phyloP scores from a whole-genome alignment of 2,888 invertebrate genomes.

The Anorthoa munda region DNA sequence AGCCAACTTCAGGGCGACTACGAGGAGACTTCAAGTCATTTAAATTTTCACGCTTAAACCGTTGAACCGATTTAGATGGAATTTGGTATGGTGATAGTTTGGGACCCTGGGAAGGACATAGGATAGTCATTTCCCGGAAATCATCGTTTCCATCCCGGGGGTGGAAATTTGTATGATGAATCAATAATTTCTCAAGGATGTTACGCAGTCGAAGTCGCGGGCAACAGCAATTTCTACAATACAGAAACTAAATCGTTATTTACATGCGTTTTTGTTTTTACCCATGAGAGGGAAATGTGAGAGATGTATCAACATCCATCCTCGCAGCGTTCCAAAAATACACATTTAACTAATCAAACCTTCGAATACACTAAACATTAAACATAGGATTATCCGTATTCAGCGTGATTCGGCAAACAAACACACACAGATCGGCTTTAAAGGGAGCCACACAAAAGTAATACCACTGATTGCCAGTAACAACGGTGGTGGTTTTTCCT shows the following conservation, averaged over 20 bases:
- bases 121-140: too few species aligned
- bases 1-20: too few species aligned
- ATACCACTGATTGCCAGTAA: background rate
- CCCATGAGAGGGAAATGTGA: background rate
- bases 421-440: constrained; percentile 18
- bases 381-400: constrained; percentile 12
- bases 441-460: background rate
- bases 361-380: constrained; percentile 7
- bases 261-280: background rate
- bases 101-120: too few species aligned
- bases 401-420: constrained; percentile 1
- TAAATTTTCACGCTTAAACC: too few species aligned
- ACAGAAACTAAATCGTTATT: background rate
- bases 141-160: too few species aligned
- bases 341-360: background rate
- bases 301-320: background rate
- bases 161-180: too few species aligned
- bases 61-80: too few species aligned
- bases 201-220: too few species aligned
- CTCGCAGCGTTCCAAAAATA: background rate
- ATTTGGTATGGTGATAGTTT: too few species aligned
- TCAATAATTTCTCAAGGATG: too few species aligned
- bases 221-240: too few species aligned
- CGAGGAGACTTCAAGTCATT: too few species aligned
- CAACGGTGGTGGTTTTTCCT: background rate